phyloP scores from a whole-genome alignment of 1,140 invertebrate species.

The Danaus melanippus region DNA sequence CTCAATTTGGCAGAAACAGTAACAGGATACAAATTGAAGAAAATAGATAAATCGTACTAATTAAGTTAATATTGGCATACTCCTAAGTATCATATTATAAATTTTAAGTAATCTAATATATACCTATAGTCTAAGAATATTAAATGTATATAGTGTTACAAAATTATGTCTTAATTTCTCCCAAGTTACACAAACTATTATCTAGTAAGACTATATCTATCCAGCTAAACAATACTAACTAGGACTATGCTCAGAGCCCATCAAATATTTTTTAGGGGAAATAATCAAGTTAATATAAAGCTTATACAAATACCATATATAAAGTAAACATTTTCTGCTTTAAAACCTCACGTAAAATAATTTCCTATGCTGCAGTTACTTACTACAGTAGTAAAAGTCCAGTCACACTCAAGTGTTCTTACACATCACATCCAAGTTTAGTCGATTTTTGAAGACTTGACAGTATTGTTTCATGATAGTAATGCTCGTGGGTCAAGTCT shows the following conservation, averaged over 20 bases:
- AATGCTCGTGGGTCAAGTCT: too few relatives aligned
- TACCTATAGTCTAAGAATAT: conserved; percentile 8
- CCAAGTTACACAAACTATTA: too few relatives aligned
- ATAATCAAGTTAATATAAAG: too few relatives aligned
- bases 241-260: too few relatives aligned
- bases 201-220: too few relatives aligned
- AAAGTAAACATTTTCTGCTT: too few relatives aligned
- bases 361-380: too few relatives aligned
- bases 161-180: conserved; percentile 1
- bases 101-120: conserved; percentile 19
- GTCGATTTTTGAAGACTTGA: not conserved
- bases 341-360: too few relatives aligned
- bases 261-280: too few relatives aligned
- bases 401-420: not conserved
- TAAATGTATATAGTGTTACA: conserved; percentile 7
- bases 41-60: conserved; percentile 32
- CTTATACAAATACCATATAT: too few relatives aligned
- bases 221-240: too few relatives aligned
- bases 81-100: conserved; percentile 14
- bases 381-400: too few relatives aligned
- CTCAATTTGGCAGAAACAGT: conserved; percentile 49
- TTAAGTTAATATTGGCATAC: conserved; percentile 10
- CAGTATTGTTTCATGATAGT: not conserved
- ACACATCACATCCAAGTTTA: conserved; percentile 1
- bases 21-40: conserved; percentile 41